Base-by-base conservation (phyloP, 2,113 vertebrate genomes). In the Pluvianellus socialis region DNA sequence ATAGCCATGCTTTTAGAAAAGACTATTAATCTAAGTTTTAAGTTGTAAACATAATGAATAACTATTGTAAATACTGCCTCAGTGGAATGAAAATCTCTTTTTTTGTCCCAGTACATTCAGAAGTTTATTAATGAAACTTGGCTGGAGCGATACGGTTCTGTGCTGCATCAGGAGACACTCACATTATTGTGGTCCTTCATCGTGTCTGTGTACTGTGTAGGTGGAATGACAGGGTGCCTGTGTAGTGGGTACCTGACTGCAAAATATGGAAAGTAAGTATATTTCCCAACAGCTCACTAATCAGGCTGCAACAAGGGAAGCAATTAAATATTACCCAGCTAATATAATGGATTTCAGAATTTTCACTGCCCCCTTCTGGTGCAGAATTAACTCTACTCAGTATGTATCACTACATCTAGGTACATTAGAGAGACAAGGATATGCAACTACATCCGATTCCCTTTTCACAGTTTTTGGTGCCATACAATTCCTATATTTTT, bases 81-180 rank as follows among this genome's bases (percentile, higher is more conserved):
- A 19, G 53, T 61, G 55, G 42, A 82, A 90, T 0, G 1, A 65
- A 92, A 90, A 67, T 56, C 44, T 80, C 47, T 66, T 63, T 94
- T 89, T 74, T 49, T 79, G 33, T 82, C 56, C 33, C 84, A 99
- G 99, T 98, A 98, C 44, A 98, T 99, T 77, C 98, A 98, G 96
- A 97, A 95, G 23, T 99, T 99, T 79, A 94, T 99, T 66, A 99
- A 99, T 3, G 98, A 98, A 70, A 99, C 98, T 1, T 98, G 98
- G 98, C 70, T 98, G 96, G 81, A 65, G 74, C 95, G 98, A 45
- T 98, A 98, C 0, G 89, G 92, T 9, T 88, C 90, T 35, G 96
- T 80, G 17, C 86, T 98, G 77, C 83, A 88, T 0, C 95, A 96
- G 14, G 96, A 97, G 26, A 97, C 97, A 11, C 97, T 98, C 77